These are phyloP conservation scores for Rambutsinella grinnellia DNA, from an alignment of 2,888 invertebrate genomes.

Conservation along the genomic window DNA sequence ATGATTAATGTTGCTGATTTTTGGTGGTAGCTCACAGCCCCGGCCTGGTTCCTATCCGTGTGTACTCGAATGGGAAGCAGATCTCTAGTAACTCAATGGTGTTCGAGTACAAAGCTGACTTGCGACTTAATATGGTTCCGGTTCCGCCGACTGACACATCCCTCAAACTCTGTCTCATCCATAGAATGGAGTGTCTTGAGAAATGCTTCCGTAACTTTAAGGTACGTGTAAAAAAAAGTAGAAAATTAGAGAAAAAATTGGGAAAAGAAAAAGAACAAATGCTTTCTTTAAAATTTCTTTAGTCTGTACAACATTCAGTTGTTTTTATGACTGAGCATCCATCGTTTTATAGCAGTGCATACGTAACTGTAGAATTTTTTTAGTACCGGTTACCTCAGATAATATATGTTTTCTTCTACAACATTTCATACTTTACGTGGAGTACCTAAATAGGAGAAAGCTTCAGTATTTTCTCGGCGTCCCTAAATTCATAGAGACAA, in stretches of 20 bases:
- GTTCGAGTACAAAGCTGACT: slow-evolving; percentile 67
- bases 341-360: not conserved
- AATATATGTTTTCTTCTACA: too few species aligned
- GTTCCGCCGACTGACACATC: slow-evolving; percentile 66
- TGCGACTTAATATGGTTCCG: slow-evolving; percentile 64
- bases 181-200: slow-evolving; percentile 66
- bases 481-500: too few species aligned
- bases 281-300: slow-evolving; percentile 13
- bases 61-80: slow-evolving; percentile 66
- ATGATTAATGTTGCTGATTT: slow-evolving; percentile 34
- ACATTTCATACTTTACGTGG: too few species aligned
- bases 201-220: slow-evolving; percentile 67
- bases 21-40: slow-evolving; percentile 64
- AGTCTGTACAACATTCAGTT: too few species aligned
- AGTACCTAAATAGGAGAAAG: too few species aligned
- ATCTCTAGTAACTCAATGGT: slow-evolving; percentile 66
- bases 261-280: slow-evolving; percentile 4
- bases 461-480: too few species aligned
- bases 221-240: slow-evolving; percentile 55
- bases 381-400: too few species aligned
- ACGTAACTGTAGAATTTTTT: not conserved
- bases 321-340: not conserved
- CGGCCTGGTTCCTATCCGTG: slow-evolving; percentile 66
- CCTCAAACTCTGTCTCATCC: slow-evolving; percentile 66
- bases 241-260: not conserved